Base-by-base conservation (phyloP, 2,113 vertebrate species). In the Oreotrochilus melanogaster region DNA sequence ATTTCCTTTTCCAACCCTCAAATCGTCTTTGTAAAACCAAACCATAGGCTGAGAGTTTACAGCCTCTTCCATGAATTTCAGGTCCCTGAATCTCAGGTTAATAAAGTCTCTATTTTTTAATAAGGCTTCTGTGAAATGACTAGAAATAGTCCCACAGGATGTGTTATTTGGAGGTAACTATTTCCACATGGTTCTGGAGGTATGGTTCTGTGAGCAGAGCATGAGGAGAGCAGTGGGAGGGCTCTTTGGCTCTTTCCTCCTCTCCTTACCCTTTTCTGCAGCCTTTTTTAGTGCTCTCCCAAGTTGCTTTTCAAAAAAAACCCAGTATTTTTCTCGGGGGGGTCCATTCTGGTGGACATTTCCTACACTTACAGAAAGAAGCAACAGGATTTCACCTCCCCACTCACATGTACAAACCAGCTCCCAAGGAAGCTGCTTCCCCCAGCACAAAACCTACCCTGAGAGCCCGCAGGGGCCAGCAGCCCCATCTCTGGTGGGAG, bases 201-300 rank as follows among this genome's bases (percentile, higher is more conserved):
- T 62, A 62, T 28, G 50, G 78, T 50, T 19, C 31, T 47, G 72
- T 0, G 18, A 76, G 78, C 43, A 60, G 51, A 72, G 45, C 18
- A 4, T 3, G 23, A 17, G 23, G 19, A 92, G 80, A 86, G 90
- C 27, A 18, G 45, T 43, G 87, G 69, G 62, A 95, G 82, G 78
- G 71, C 79, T 85, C 62, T 76, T 73, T 23, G 78, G 71, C 79
- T 85, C 62, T 76, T 73, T 23, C 27, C 64, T 72, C 31, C 33
- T n/a, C 65, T 71, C 33, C 89, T 86, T 96, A 98, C 98, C 67
- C 93, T 94, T 97, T 74, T 4, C 96, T 95, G 74, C 97, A 98
- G 95, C 67, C 78, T 3, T 94, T 94, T 93, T 98, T 95, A 21
- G 98, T 83, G 5, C 95, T 98, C 51, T 94, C 96, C 98, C 97